Conservation (phyloP, 2,113 vertebrate species). For the Octodon degus region DNA sequence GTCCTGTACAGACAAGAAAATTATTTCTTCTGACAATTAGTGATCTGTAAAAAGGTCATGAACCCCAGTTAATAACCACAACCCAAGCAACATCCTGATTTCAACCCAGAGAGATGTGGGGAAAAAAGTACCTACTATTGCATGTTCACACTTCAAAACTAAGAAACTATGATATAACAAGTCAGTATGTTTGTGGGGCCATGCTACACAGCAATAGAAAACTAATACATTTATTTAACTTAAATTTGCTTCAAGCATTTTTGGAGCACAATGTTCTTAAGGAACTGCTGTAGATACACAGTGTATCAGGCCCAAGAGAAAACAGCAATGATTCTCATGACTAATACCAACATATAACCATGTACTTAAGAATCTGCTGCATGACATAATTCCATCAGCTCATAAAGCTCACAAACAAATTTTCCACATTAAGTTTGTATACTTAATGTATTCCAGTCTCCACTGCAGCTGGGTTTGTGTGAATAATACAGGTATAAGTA, state of each 20-base stretch:
- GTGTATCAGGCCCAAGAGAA: conserved; percentile 11
- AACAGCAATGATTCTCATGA: background rate
- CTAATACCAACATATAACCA: background rate
- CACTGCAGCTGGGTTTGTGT: too few species aligned
- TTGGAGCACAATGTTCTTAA: background rate
- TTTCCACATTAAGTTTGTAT: background rate
- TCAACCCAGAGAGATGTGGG: background rate
- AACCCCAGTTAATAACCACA: background rate
- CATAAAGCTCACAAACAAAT: conserved; percentile 5
- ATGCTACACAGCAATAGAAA: background rate
- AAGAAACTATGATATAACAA: background rate
- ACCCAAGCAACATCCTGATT: background rate
- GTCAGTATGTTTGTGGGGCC: background rate
- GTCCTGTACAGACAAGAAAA: background rate
- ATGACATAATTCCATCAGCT: background rate
- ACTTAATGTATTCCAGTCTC: conserved; percentile 3
- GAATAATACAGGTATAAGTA: background rate
- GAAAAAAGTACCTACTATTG: background rate
- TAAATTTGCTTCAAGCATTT: conserved; percentile 18
- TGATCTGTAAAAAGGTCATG: background rate
- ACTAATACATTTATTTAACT: background rate
- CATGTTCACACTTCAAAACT: background rate
- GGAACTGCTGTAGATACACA: background rate
- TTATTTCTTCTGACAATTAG: background rate
- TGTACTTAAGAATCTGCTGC: background rate